Base-by-base conservation (phyloP, 2,113 vertebrate species). In the Rana temporaria region DNA sequence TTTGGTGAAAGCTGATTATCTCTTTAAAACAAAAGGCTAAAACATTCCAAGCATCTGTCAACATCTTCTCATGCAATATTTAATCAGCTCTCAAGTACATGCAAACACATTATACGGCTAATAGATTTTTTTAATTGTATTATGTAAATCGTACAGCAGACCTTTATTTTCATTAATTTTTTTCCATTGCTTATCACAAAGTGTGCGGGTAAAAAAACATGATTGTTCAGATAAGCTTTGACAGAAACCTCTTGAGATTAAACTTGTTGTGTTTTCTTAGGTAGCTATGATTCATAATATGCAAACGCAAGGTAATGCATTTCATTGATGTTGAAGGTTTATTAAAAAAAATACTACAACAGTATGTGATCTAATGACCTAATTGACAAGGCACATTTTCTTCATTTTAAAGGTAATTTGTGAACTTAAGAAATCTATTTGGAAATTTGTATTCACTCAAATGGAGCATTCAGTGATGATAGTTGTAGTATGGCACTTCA, bases 1-100 rank as follows among this genome's bases (percentile, higher is more conserved):
- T 81, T 81, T 81, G 79, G 79, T 66, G 68, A 62, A 81, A 64
- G 60, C 69, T 73, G 38, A 62, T 81, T 64, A 70, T 74, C 30
- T 65, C 62, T 82, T 64, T 56, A 65, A 63, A 74, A 74, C 70
- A 74, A 74, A 74, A 82, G 69, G 69, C 79, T 82, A 56, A 65
- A 73, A 65, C 79, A 73, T 81, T 81, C 38, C 68, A 60, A 81
- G 70, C 79, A 82, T 82, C 79, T 82, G 70, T 82, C 79, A 82
- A 56, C 30, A 82, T 65, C 59, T 65, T 74, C 42, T 82, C 68
- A 38, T 66, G 62, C 52, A 71, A 66, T 56, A 82, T 62, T 82
- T 74, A 82, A 73, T 74, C 69, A 73, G 79, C 48, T 82, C 52
- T 82, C 60, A 75, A 66, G 80, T 82, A 82, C 63, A 67, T 65